Percentiles rank a stretch among this genome's conserved stretches.
Evolutionary conservation across 2,113 vertebrate species (phyloP).

Genomic region (Takifugu flavidus): DNA sequence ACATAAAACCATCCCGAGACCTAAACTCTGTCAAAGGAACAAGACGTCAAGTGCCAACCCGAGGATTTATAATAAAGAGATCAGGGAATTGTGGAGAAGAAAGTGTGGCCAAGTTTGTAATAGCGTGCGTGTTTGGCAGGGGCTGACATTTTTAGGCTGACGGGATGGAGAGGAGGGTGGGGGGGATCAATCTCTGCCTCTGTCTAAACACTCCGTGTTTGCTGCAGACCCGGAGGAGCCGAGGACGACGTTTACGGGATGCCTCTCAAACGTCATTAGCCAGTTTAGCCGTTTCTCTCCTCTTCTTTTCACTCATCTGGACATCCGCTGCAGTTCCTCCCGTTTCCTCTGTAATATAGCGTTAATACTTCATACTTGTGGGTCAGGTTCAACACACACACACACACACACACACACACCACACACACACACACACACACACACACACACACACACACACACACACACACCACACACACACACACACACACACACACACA

Average conservation of each 20-base stretch:
- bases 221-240: slow-evolving; percentile 66
- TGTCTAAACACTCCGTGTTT: slow-evolving; percentile 69
- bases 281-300: slow-evolving; percentile 12
- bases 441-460: not conserved
- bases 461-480: too few species aligned
- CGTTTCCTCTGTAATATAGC: not conserved
- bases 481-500: too few species aligned
- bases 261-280: slow-evolving; percentile 42
- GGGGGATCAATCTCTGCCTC: slow-evolving; percentile 60
- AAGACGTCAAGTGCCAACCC: slow-evolving; percentile 19
- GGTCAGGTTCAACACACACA: not conserved
- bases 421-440: too few species aligned
- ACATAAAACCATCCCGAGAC: slow-evolving; percentile 28
- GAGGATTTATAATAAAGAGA: slow-evolving; percentile 41
- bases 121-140: slow-evolving; percentile 45
- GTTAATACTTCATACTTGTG: slow-evolving; percentile 6
- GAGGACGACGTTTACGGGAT: slow-evolving; percentile 48
- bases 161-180: slow-evolving; percentile 22
- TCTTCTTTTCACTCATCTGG: slow-evolving; percentile 6
- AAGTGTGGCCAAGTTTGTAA: slow-evolving; percentile 41
- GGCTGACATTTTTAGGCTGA: slow-evolving; percentile 30
- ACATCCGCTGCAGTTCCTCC: slow-evolving; percentile 3
- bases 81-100: slow-evolving; percentile 15
- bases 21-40: slow-evolving; percentile 31
- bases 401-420: too few species aligned